Conservation (phyloP, 2,888 invertebrate genomes). For the Melangyna quadrimaculata region DNA sequence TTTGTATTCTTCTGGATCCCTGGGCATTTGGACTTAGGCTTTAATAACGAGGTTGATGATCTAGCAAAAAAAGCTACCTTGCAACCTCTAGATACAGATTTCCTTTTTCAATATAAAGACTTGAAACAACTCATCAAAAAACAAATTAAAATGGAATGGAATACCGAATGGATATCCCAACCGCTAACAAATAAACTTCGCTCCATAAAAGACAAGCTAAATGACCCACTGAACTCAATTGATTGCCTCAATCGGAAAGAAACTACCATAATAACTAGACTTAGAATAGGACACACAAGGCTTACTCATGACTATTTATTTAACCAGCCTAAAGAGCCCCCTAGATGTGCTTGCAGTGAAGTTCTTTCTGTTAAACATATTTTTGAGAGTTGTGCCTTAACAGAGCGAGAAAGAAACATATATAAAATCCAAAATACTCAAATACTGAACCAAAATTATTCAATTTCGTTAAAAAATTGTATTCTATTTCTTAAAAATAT, state of each 20-base stretch:
- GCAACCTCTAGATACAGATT: neutral
- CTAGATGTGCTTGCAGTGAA: neutral
- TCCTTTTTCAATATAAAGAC: too few relatives aligned
- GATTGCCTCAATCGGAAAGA: neutral
- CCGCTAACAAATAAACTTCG: neutral
- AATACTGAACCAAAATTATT: too few relatives aligned
- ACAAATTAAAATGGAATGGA: too few relatives aligned
- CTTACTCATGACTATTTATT: neutral
- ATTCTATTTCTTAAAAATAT: too few relatives aligned
- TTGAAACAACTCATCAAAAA: neutral
- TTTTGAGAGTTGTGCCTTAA: too few relatives aligned
- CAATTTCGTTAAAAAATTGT: too few relatives aligned
- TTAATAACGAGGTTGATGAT: neutral
- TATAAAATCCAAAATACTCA: too few relatives aligned
- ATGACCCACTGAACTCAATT: neutral
- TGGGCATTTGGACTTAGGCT: neutral
- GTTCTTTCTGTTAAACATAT: too few relatives aligned
- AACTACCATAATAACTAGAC: neutral
- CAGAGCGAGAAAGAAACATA: too few relatives aligned
- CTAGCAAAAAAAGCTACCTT: neutral
- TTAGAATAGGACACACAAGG: neutral
- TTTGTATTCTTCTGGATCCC: slow-evolving; percentile 1
- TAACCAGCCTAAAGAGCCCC: neutral
- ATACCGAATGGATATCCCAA: neutral
- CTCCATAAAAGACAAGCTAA: neutral